These are phyloP conservation scores for Catharus ustulatus DNA, from an alignment of 2,797 vertebrate species.

Conservation along the genomic window DNA sequence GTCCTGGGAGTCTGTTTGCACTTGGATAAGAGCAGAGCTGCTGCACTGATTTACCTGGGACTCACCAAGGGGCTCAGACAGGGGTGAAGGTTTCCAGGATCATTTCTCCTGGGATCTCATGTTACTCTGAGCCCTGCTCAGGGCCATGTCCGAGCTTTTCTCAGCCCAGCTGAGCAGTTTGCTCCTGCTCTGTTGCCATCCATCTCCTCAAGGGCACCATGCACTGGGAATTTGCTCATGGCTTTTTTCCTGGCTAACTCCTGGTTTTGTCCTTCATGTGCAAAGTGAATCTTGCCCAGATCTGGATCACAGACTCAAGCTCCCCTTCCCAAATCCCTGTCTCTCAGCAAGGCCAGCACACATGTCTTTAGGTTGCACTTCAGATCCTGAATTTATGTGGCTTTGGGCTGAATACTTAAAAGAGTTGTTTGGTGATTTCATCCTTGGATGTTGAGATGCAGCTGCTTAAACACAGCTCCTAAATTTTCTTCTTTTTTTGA, in stretches of 20 bases:
- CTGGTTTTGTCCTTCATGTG: background rate
- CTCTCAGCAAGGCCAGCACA: background rate
- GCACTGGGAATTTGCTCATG: background rate
- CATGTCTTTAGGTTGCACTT: background rate
- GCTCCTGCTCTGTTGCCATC: fast-evolving
- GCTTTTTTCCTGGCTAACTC: background rate
- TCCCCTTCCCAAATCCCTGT: background rate
- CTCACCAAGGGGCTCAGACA: fast-evolving
- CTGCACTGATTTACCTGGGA: background rate
- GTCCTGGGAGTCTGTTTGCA: background rate
- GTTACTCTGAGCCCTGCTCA: background rate
- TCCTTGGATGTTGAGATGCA: background rate
- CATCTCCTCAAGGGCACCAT: background rate
- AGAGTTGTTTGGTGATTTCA: background rate
- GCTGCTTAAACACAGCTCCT: background rate
- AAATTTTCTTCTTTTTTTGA: background rate
- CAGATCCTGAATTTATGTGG: background rate
- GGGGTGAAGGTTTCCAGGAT: background rate
- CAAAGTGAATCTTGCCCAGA: background rate
- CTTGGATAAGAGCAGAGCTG: background rate
- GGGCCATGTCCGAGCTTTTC: background rate
- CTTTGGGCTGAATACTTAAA: background rate
- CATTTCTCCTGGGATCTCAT: background rate
- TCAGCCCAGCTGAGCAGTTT: background rate
- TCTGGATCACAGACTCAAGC: background rate